phyloP scores from a whole-genome alignment of 2,888 invertebrate species.

The Bombyx huttoni region DNA sequence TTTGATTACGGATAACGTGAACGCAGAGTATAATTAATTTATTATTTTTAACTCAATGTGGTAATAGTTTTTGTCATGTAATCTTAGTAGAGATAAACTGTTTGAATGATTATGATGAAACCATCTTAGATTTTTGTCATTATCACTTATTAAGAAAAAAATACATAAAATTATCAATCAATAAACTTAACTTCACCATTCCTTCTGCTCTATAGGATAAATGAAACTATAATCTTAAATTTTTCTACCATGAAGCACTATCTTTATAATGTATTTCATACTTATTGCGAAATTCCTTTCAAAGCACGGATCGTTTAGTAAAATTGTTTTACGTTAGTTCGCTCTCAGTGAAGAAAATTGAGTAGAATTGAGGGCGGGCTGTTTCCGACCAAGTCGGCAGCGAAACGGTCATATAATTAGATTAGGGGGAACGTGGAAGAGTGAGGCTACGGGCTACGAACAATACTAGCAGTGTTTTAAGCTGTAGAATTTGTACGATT shows the following conservation, averaged over 20 bases:
- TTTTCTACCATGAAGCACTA: too few relatives aligned
- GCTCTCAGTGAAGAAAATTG: constrained; percentile 34
- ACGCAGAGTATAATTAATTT: constrained; percentile 6
- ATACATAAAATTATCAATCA: too few relatives aligned
- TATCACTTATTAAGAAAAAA: background rate
- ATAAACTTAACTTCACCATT: too few relatives aligned
- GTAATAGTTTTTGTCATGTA: background rate
- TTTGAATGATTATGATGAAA: background rate
- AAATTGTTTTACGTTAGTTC: constrained; percentile 47
- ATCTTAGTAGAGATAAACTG: background rate
- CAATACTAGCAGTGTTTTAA: constrained; percentile 50
- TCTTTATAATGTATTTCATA: background rate
- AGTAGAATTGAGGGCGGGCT: constrained; percentile 34
- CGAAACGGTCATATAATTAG: constrained; percentile 64
- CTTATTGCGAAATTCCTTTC: constrained; percentile 4
- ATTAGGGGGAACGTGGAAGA: constrained; percentile 54
- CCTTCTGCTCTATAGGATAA: too few relatives aligned
- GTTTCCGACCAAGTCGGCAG: constrained; percentile 42
- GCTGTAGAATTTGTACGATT: constrained; percentile 42
- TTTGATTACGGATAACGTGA: constrained; percentile 40
- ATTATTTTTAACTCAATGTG: background rate
- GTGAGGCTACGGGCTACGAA: constrained; percentile 41
- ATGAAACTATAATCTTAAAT: too few relatives aligned
- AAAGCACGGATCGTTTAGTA: constrained; percentile 40
- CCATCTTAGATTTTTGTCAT: background rate